Evolutionary conservation across 2,888 invertebrate species (phyloP).

Genomic region (Emmelina monodactyla): DNA sequence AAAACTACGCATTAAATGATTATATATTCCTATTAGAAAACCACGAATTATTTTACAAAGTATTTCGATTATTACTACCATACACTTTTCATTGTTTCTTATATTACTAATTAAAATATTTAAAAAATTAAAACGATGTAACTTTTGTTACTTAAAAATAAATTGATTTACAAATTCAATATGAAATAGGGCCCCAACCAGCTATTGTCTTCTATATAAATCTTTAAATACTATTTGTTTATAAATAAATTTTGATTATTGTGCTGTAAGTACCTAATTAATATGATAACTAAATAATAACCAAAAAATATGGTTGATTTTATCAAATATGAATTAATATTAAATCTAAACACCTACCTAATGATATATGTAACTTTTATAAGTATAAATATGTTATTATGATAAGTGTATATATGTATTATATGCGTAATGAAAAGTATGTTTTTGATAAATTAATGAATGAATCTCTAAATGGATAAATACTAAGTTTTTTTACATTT

Average conservation of each 20-base stretch:
- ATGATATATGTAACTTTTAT: not conserved
- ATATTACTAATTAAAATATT: slow-evolving; percentile 20
- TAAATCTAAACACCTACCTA: too few relatives aligned
- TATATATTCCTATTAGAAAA: slow-evolving; percentile 5
- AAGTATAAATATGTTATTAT: not conserved
- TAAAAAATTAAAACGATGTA: slow-evolving; percentile 11
- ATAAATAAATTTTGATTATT: slow-evolving; percentile 37
- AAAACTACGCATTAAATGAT: slow-evolving; percentile 21
- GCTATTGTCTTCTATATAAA: slow-evolving; percentile 30
- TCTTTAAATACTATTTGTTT: slow-evolving; percentile 7
- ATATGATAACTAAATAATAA: too few relatives aligned
- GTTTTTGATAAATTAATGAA: too few relatives aligned
- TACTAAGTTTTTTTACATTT: too few relatives aligned
- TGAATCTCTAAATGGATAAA: too few relatives aligned
- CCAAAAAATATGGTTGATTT: too few relatives aligned
- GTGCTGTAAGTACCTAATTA: too few relatives aligned
- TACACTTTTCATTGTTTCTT: slow-evolving; percentile 46
- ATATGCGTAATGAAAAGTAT: not conserved
- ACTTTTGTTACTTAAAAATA: too few relatives aligned
- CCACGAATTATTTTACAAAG: slow-evolving; percentile 26
- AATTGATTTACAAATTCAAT: slow-evolving; percentile 13
- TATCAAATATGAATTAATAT: too few relatives aligned
- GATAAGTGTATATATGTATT: not conserved
- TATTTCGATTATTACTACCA: slow-evolving; percentile 46
- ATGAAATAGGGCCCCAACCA: slow-evolving; percentile 43